Evolutionary conservation across 2,797 vertebrate species (phyloP).

Genomic region (Falco biarmicus): DNA sequence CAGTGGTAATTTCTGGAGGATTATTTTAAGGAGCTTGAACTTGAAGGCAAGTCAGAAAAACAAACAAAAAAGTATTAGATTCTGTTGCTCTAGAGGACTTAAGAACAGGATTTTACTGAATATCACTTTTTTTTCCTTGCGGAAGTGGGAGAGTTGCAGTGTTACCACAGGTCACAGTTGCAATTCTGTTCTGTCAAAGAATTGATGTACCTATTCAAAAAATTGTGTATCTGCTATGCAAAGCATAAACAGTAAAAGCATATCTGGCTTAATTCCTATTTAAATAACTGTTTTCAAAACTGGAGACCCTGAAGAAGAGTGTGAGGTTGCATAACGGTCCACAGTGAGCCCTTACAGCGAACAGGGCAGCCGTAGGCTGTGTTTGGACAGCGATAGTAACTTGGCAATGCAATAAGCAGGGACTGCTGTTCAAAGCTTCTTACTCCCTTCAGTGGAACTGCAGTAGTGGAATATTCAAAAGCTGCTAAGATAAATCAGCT

Average conservation of each 20-base stretch:
- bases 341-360: neutral
- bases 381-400: neutral
- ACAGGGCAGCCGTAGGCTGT: neutral
- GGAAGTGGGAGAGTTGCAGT: neutral
- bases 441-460: neutral
- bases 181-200: neutral
- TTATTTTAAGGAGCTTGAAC: neutral
- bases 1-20: neutral
- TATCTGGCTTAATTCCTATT: neutral
- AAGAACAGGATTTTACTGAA: neutral
- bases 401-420: neutral
- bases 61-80: neutral
- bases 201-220: neutral
- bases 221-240: neutral
- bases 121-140: neutral
- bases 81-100: neutral
- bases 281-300: neutral
- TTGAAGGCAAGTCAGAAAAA: neutral
- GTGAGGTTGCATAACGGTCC: neutral
- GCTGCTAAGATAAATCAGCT: neutral
- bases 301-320: neutral
- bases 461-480: neutral
- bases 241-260: neutral
- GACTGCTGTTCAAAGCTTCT: neutral
- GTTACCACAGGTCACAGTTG: neutral